Evolutionary conservation across 2,113 vertebrate genomes (phyloP).

Genomic region (Rhinolophus sinicus): DNA sequence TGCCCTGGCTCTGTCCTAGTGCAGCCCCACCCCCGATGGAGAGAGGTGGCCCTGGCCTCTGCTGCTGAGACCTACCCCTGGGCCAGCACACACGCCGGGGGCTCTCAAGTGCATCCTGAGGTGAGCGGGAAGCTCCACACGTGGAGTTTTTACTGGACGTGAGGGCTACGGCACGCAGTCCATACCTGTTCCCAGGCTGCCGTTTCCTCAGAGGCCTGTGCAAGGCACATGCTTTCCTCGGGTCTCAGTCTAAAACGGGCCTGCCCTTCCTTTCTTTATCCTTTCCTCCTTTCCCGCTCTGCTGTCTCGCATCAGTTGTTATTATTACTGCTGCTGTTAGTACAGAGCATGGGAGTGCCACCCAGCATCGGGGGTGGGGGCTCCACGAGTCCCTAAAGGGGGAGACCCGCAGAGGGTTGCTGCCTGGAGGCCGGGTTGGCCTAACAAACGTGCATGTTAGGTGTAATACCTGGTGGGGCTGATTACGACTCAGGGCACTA

Average conservation of each 20-base stretch:
- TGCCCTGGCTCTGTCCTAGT: not conserved
- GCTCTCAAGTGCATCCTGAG: not conserved
- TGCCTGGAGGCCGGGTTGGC: rapidly evolving
- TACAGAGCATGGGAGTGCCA: rapidly evolving
- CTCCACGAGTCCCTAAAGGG: rapidly evolving
- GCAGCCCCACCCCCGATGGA: too few species aligned
- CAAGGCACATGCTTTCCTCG: rapidly evolving
- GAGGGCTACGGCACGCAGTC: not conserved
- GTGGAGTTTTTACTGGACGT: rapidly evolving
- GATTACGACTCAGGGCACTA: not conserved
- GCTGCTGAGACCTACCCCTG: not conserved
- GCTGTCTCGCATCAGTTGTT: rapidly evolving
- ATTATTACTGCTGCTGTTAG: rapidly evolving
- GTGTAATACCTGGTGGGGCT: not conserved
- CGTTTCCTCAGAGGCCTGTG: not conserved
- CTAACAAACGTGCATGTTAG: not conserved
- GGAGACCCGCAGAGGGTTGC: not conserved
- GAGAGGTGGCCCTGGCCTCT: not conserved
- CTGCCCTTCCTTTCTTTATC: rapidly evolving
- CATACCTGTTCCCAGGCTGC: not conserved
- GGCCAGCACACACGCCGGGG: not conserved
- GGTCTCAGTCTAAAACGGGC: too few species aligned
- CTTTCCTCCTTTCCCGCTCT: not conserved
- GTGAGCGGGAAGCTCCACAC: not conserved
- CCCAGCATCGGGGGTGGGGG: rapidly evolving